Evolutionary conservation across 2,113 vertebrate genomes (phyloP).

Genomic region (Hucho hucho): DNA sequence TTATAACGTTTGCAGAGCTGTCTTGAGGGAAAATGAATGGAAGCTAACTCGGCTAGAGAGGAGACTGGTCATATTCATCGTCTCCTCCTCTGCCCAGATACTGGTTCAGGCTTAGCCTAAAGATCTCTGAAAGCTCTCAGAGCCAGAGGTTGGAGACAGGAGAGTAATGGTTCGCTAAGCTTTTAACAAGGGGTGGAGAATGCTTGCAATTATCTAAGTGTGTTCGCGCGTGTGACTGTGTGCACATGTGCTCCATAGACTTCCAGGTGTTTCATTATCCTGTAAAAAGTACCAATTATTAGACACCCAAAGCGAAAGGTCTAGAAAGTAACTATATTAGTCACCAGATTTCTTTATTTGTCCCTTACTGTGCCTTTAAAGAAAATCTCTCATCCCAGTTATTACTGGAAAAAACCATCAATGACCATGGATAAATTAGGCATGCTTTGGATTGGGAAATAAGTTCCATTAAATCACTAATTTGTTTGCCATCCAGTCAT

Average conservation of each 20-base stretch:
- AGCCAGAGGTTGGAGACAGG: too few relatives aligned
- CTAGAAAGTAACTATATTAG: constrained; percentile 52
- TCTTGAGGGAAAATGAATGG: too few relatives aligned
- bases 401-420: constrained; percentile 49
- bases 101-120: too few relatives aligned
- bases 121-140: too few relatives aligned
- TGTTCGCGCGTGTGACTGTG: constrained; percentile 19
- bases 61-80: too few relatives aligned
- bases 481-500: constrained; percentile 35
- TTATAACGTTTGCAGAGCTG: too few relatives aligned
- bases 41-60: too few relatives aligned
- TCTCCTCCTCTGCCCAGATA: too few relatives aligned
- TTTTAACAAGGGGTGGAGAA: too few relatives aligned
- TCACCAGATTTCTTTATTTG: constrained; percentile 45
- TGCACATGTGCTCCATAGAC: constrained; percentile 18
- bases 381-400: constrained; percentile 35
- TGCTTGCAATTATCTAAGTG: too few relatives aligned
- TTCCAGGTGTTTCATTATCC: constrained; percentile 19
- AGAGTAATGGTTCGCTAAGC: neutral
- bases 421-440: neutral
- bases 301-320: constrained; percentile 22
- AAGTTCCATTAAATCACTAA: constrained; percentile 45
- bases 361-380: constrained; percentile 44
- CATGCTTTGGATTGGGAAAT: constrained; percentile 30
- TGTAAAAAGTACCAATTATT: constrained; percentile 27